Evolutionary conservation across 2,797 vertebrate species (phyloP).

Genomic region (Diplodus sargus): DNA sequence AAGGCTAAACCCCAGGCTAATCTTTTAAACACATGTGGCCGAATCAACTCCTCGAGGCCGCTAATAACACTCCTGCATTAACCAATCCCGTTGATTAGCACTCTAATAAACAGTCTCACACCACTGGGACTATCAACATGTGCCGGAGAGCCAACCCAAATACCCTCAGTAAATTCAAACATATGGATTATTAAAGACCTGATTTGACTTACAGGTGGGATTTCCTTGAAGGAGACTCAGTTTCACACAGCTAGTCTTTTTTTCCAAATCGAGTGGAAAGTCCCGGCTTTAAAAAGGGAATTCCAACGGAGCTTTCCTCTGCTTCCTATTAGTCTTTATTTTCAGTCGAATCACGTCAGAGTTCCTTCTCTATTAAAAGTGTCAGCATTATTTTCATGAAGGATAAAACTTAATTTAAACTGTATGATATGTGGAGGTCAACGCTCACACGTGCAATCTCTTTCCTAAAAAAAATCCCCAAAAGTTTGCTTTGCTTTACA

Average conservation of each 20-base stretch:
- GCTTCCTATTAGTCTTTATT: conserved; percentile 52
- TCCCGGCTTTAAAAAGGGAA: conserved; percentile 45
- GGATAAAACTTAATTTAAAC: conserved; percentile 52
- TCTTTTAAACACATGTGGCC: conserved; percentile 80
- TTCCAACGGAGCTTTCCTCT: conserved; percentile 52
- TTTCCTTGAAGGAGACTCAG: conserved; percentile 65
- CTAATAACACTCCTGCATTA: conserved; percentile 78
- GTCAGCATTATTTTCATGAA: conserved; percentile 51
- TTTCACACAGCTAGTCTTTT: conserved; percentile 53
- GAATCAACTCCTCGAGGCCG: conserved; percentile 62
- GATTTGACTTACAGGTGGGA: conserved; percentile 77
- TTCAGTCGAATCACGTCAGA: conserved; percentile 32
- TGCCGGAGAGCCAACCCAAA: conserved; percentile 74
- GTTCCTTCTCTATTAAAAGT: conserved; percentile 36
- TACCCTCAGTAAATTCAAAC: conserved; percentile 75
- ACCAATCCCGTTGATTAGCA: conserved; percentile 79
- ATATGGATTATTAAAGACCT: conserved; percentile 74
- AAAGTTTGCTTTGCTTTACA: conserved; percentile 23
- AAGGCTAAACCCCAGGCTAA: conserved; percentile 73
- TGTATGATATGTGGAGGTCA: conserved; percentile 37
- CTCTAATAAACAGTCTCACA: conserved; percentile 78
- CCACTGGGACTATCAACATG: conserved; percentile 74
- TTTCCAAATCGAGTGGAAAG: conserved; percentile 69
- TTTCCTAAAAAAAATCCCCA: conserved; percentile 37
- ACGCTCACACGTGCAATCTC: conserved; percentile 32